Base-by-base conservation (phyloP, 2,113 vertebrate species). In the Speoplatyrhinus poulsoni region DNA sequence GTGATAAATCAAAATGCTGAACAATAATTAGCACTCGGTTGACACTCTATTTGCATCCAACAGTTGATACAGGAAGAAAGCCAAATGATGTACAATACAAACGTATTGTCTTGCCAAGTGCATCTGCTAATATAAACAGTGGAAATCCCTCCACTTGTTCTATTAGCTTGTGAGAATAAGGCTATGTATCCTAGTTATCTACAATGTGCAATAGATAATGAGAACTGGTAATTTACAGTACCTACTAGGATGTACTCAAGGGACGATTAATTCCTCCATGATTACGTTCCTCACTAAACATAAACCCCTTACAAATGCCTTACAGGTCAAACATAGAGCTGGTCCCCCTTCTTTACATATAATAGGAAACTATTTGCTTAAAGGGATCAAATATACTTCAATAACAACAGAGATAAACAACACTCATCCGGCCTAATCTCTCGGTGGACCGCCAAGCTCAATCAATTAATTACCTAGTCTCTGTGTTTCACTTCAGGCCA, bases 401-500 rank as follows among this genome's bases (percentile, higher is more conserved):
- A 86, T 84, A 89, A 90, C 87, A 90, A 85, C 87, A 68, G 82
- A 83, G 85, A 90, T 87, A 89, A 90, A 90, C 87, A 91, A 88
- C 83, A 81, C 82, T 85, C 87, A 87, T 90, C 86, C 85, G 82
- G 88, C 85, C 82, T 82, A 84, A 83, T 84, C 82, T 88, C 90
- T 86, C 87, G 54, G 66, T 6, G 87, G 88, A 86, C 80, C 78
- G 68, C 66, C 81, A 76, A 62, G 76, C 80, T 87, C 79, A 90
- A 94, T 94, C 93, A 94, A 94, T 95, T 94, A 94, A 94, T 94
- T 93, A 94, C 90, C 90, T 87, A 81, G 85, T 88, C 85, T 90
- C 84, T 77, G 73, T 91, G 87, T 95, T 94, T 94, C 87, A 92
- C 94, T 94, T 90, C 82, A 78, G 94, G 94, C 92, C 90, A 88